These are phyloP conservation scores for Vulpes lagopus DNA, from an alignment of 2,113 vertebrate genomes.

Conservation along the genomic window DNA sequence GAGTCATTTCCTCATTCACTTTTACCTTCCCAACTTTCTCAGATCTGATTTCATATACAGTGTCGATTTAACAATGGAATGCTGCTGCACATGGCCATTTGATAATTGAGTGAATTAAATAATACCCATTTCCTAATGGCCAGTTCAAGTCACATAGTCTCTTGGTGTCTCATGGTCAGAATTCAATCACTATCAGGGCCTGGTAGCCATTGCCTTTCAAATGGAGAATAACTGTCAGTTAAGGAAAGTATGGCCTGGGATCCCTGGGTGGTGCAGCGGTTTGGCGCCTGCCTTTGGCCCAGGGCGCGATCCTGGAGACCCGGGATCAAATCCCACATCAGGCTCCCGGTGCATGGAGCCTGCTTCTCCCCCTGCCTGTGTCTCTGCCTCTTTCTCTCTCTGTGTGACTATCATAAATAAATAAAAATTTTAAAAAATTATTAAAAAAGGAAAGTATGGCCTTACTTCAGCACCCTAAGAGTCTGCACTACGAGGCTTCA, in stretches of 20 bases:
- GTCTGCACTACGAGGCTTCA: not conserved
- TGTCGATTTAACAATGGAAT: slow-evolving; percentile 22
- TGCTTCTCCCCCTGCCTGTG: too few relatives aligned
- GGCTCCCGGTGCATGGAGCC: too few relatives aligned
- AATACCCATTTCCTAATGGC: not conserved
- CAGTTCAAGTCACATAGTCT: not conserved
- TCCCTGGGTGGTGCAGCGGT: too few relatives aligned
- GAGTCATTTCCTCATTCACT: not conserved
- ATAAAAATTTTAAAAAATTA: too few relatives aligned
- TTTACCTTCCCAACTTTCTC: not conserved
- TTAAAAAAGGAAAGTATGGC: not conserved
- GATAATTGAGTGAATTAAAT: not conserved
- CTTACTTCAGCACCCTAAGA: not conserved
- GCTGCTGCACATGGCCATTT: not conserved
- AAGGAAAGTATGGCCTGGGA: not conserved
- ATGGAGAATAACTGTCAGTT: not conserved
- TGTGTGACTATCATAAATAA: too few relatives aligned
- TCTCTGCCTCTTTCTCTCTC: too few relatives aligned
- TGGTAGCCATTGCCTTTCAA: not conserved
- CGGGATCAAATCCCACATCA: too few relatives aligned
- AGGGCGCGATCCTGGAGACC: too few relatives aligned
- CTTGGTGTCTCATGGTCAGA: slow-evolving; percentile 11
- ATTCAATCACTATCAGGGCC: slow-evolving; percentile 17
- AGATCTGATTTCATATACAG: slow-evolving; percentile 11
- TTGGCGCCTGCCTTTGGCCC: too few relatives aligned